Evolutionary conservation across 2,797 vertebrate species (phyloP), one percentile per base, ranked within the genome.

Genomic region (Urocyon cinereoargenteus): DNA sequence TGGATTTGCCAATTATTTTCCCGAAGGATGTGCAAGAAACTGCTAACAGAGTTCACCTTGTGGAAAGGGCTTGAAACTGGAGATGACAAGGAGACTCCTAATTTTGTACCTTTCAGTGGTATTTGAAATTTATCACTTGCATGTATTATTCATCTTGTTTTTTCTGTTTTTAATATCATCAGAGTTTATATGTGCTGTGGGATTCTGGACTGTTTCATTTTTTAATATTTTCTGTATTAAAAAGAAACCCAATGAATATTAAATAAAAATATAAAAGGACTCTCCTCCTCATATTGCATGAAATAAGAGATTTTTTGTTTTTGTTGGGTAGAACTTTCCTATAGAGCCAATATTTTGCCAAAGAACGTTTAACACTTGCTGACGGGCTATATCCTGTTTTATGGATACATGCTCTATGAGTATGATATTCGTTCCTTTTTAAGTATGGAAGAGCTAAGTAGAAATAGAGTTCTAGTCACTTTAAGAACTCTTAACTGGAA

Each of bases 261-360:
- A 89, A 83, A 73, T 81, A 49, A 87, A 92, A 40, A 92, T 64
- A 19, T 78, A 24, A 92, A 82, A 96, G 28, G 18, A 73, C 19
- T 64, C 45, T 12, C 13, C 5, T 73, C 19, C 53, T 59, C 16
- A 88, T 40, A 62, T 24, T 59, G 5, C 31, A 21, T 73, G 81
- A 90, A 40, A 78, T 22, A 72, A 73, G 40, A 66, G 14, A 57
- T n/a, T 62, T 86, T 83, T 84, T n/a, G 62, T 45, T 15, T 36
- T 73, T 45, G 7, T 72, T 53, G 19, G 15, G 51, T 61, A 85
- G 73, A 94, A 84, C 6, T 83, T 89, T 86, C 3, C 14, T 45
- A 16, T 62, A 36, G 61, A 82, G 28, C 14, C 36, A 10, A 10
- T 75, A 72, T 77, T 96, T 11, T 45, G 40, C 59, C n/a, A 62